phyloP scores from a whole-genome alignment of 2,888 invertebrate species.

The Oithona nana region DNA sequence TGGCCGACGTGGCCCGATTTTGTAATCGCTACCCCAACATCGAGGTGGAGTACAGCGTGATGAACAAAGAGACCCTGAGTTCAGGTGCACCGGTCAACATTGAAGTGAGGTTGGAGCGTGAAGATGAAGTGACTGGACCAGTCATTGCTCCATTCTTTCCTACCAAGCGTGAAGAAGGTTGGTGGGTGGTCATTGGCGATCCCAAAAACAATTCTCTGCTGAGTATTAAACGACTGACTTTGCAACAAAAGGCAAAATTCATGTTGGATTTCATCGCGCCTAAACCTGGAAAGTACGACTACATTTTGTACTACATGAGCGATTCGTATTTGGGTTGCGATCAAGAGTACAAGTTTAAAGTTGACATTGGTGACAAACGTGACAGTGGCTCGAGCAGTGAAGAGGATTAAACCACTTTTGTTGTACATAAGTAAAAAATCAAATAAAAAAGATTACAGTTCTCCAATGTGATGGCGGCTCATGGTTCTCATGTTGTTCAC shows the following conservation, averaged over 20 bases:
- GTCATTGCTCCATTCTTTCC: slow-evolving; percentile 98
- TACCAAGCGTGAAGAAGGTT: slow-evolving; percentile 74
- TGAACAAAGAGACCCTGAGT: slow-evolving; percentile 51
- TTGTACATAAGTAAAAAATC: neutral
- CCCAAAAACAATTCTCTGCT: slow-evolving; percentile 79
- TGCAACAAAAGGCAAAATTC: slow-evolving; percentile 76
- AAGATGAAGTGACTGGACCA: slow-evolving; percentile 88
- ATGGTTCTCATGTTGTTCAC: too few relatives aligned
- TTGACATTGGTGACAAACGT: slow-evolving; percentile 47
- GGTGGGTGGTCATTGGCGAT: slow-evolving; percentile 97
- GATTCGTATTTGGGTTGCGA: slow-evolving; percentile 98
- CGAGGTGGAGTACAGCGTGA: slow-evolving; percentile 76
- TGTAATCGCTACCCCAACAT: slow-evolving; percentile 95
- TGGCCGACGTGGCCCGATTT: slow-evolving; percentile 95
- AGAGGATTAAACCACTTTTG: slow-evolving; percentile 18
- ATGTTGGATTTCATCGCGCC: slow-evolving; percentile 85
- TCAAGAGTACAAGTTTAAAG: slow-evolving; percentile 89
- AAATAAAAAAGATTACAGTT: too few relatives aligned
- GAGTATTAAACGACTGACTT: slow-evolving; percentile 85
- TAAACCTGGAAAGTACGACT: slow-evolving; percentile 43
- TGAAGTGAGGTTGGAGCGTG: slow-evolving; percentile 67
- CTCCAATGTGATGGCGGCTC: too few relatives aligned
- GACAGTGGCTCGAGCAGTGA: neutral
- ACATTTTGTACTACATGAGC: slow-evolving; percentile 95
- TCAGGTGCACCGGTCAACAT: slow-evolving; percentile 75